These are phyloP conservation scores for Ptyas mucosa DNA, from an alignment of 2,113 vertebrate genomes.

Conservation along the genomic window DNA sequence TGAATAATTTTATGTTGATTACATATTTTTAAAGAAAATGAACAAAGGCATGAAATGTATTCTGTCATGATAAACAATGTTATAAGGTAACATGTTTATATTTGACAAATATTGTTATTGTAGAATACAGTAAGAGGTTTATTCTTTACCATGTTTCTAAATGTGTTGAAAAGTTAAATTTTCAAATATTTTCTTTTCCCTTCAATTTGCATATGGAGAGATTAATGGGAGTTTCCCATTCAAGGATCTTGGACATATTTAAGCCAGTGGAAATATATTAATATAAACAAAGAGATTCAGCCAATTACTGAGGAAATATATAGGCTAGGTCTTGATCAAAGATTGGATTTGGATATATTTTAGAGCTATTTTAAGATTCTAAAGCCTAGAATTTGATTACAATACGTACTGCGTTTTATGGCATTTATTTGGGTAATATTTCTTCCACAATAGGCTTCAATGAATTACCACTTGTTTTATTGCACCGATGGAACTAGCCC, in stretches of 20 bases:
- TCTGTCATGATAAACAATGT: neutral
- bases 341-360: conserved; percentile 44
- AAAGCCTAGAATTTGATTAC: conserved; percentile 48
- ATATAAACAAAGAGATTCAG: conserved; percentile 4
- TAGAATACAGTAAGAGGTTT: conserved; percentile 4
- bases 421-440: conserved; percentile 58
- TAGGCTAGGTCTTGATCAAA: conserved; percentile 8
- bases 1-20: neutral
- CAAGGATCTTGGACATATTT: neutral
- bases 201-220: neutral
- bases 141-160: conserved; percentile 16
- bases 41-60: conserved; percentile 3
- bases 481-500: conserved; percentile 30
- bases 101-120: neutral
- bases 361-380: conserved; percentile 36
- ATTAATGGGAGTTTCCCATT: conserved; percentile 5
- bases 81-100: neutral
- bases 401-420: conserved; percentile 50
- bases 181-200: conserved; percentile 15
- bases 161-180: conserved; percentile 21
- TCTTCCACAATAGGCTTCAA: conserved; percentile 46
- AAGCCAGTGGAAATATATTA: conserved; percentile 7
- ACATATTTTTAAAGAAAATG: neutral
- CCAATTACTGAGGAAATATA: neutral
- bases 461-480: conserved; percentile 27